These are phyloP conservation scores for Aramus guarauna DNA, from an alignment of 2,113 vertebrate genomes.

Conservation along the genomic window DNA sequence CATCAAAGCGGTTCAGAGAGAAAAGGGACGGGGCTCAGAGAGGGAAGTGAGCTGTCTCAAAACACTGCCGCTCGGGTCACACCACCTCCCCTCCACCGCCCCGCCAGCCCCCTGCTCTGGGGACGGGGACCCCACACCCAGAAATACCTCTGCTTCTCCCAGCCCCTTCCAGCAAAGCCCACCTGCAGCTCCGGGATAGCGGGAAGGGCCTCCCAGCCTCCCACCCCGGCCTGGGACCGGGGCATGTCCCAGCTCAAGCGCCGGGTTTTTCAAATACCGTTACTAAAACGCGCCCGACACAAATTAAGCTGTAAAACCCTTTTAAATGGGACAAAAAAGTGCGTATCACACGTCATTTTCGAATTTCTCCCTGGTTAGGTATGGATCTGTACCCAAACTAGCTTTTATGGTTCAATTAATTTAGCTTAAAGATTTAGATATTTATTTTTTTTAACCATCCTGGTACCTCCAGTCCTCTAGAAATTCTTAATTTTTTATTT, in stretches of 20 bases:
- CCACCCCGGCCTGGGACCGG: background rate
- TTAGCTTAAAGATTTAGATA: background rate
- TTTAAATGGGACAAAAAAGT: background rate
- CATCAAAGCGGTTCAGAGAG: slow-evolving; percentile 15
- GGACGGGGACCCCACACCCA: background rate
- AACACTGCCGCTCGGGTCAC: background rate
- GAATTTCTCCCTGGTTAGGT: background rate
- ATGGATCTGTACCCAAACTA: background rate
- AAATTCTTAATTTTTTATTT: background rate
- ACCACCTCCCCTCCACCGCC: background rate
- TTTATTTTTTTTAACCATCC: background rate
- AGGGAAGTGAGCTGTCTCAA: background rate
- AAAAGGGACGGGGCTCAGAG: background rate
- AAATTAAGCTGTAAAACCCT: background rate
- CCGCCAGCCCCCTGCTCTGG: background rate
- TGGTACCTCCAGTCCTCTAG: background rate
- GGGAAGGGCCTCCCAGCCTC: background rate
- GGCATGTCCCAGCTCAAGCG: background rate
- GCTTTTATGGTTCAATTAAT: background rate
- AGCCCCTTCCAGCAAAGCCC: background rate
- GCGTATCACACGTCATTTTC: accelerated
- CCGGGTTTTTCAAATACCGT: accelerated
- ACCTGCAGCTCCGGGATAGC: background rate
- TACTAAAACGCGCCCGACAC: background rate
- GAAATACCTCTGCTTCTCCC: background rate